Base-by-base conservation (phyloP, 2,113 vertebrate genomes). In the Syngnathus floridae region DNA sequence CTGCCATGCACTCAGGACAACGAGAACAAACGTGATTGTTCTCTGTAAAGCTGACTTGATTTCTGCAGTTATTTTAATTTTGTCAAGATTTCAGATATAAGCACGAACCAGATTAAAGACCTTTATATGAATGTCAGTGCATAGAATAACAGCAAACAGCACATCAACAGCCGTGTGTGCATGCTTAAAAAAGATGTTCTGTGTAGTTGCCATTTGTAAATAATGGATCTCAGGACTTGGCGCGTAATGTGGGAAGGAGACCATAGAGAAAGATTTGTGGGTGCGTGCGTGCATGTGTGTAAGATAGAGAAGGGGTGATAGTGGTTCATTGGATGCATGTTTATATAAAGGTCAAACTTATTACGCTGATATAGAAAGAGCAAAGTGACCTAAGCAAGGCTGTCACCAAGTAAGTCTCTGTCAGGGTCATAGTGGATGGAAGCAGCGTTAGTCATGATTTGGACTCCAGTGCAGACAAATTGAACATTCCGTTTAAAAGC, bases 311-410 rank as follows among this genome's bases (percentile, higher is more conserved):
- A 64, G 62, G 66, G 70, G 54, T 63, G 74, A 72, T 72, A 17
- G 58, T 64, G 69, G 66, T 81, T 84, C 77, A 79, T 75, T 81
- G 75, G 48, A 73, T 67, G 77, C 73, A 81, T 85, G 83, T 87
- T 87, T 84, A 85, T 84, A 73, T 73, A 84, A 89, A 89, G 86
- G 87, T 84, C 87, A 86, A 70, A 70, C 83, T 84, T 80, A 89
- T 89, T 87, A 86, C 73, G 75, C 68, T 81, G 82, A 79, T 77
- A 82, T 72, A 78, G 82, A 80, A 85, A 78, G 74, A 77, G 69
- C 68, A 77, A 74, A 77, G 75, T 73, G 70, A 59, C 77, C 76
- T 77, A 85, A 87, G 85, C 84, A 83, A 81, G 80, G 71, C 67
- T 73, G 74, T 78, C 77, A 80, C 64, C 54, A 43, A 73, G 73